A percentile compares a stretch with the other conserved stretches of the same genome.
phyloP scores from a whole-genome alignment of 2,113 vertebrate species.

The Gadus macrocephalus region DNA sequence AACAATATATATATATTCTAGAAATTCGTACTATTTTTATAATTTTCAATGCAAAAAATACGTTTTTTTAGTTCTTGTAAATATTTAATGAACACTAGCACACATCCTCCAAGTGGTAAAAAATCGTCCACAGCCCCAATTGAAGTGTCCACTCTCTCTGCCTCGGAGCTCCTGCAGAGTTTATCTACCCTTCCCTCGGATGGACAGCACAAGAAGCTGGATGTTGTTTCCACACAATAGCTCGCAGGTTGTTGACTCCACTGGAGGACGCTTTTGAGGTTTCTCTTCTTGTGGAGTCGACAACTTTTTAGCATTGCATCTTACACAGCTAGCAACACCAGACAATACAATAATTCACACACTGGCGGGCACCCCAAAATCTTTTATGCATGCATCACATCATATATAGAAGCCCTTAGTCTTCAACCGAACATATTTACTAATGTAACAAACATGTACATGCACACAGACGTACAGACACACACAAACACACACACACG shows the following conservation, averaged over 20 bases:
- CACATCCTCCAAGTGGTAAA: not conserved
- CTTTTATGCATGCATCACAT: too few relatives aligned
- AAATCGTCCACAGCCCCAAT: constrained; percentile 32
- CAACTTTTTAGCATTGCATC: constrained; percentile 24
- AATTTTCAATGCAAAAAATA: not conserved
- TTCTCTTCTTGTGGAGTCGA: constrained; percentile 32
- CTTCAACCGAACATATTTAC: too few relatives aligned
- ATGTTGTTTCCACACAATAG: constrained; percentile 16
- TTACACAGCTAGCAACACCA: not conserved
- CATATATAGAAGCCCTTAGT: too few relatives aligned
- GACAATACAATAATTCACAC: not conserved
- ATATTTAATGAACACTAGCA: not conserved
- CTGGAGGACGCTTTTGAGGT: constrained; percentile 34
- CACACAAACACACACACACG: too few relatives aligned
- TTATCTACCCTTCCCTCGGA: constrained; percentile 17
- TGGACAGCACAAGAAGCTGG: not conserved
- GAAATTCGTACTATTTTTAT: not conserved
- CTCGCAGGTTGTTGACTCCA: constrained; percentile 36
- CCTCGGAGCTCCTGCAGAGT: constrained; percentile 30
- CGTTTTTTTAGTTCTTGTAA: not conserved
- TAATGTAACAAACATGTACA: too few relatives aligned
- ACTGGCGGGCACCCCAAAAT: too few relatives aligned
- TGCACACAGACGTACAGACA: too few relatives aligned
- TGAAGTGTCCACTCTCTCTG: constrained; percentile 32
- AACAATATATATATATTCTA: too few relatives aligned